phyloP scores from a whole-genome alignment of 2,113 vertebrate genomes.

The Sceloporus undulatus region DNA sequence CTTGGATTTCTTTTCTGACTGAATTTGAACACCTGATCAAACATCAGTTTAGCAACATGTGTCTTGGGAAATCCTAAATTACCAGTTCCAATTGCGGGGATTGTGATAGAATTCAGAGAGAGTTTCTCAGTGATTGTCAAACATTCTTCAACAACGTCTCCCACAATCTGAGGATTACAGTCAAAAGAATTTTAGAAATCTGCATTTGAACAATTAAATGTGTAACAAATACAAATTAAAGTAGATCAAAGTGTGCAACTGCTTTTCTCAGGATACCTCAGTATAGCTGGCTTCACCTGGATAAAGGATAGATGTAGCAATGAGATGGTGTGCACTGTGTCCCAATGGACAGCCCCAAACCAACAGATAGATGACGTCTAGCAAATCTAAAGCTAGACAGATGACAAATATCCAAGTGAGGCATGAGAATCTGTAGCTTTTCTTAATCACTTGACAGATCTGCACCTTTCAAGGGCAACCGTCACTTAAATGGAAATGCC shows the following conservation, averaged over 20 bases:
- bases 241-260: background rate
- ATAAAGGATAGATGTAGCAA: background rate
- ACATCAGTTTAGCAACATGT: slow-evolving; percentile 78
- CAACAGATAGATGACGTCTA: background rate
- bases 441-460: background rate
- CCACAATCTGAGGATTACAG: slow-evolving; percentile 79
- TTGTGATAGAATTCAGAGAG: slow-evolving; percentile 82
- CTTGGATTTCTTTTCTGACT: slow-evolving; percentile 73
- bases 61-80: slow-evolving; percentile 84
- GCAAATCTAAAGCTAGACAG: background rate
- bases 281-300: background rate
- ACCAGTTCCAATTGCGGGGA: slow-evolving; percentile 91
- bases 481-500: no score
- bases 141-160: slow-evolving; percentile 79
- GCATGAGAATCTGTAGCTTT: background rate
- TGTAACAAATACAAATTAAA: background rate
- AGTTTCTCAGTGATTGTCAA: slow-evolving; percentile 77
- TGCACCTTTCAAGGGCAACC: background rate
- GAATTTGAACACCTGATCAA: slow-evolving; percentile 83
- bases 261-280: no score
- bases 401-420: background rate
- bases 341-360: background rate
- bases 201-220: slow-evolving; percentile 16
- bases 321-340: background rate
- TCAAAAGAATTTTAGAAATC: background rate